phyloP scores from a whole-genome alignment of 2,888 invertebrate genomes.

The Gryllus longicercus region DNA sequence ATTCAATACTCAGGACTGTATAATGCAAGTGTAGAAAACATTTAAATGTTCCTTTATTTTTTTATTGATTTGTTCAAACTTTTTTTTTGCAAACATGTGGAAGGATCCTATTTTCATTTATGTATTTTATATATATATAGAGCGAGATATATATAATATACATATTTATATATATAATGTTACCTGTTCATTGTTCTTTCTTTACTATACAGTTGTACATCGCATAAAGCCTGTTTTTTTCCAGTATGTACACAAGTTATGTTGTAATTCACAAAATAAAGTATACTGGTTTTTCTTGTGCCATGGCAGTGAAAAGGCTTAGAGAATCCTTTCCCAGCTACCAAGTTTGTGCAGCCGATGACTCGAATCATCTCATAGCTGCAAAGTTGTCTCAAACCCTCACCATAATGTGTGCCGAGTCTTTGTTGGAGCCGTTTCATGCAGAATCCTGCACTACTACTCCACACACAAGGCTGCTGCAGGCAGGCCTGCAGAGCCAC shows the following conservation, averaged over 20 bases:
- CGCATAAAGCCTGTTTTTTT: slow-evolving; percentile 24
- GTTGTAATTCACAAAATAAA: slow-evolving; percentile 35
- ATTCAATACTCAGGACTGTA: slow-evolving; percentile 31
- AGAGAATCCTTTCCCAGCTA: slow-evolving; percentile 36
- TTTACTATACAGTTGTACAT: slow-evolving; percentile 26
- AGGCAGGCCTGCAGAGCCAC: background rate
- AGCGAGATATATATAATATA: too few relatives aligned
- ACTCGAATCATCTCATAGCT: background rate
- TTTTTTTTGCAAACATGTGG: slow-evolving; percentile 34
- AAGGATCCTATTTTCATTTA: slow-evolving; percentile 30
- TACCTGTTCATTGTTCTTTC: slow-evolving; percentile 21
- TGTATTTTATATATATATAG: too few relatives aligned
- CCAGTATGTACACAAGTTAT: slow-evolving; percentile 26
- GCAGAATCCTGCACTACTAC: too few relatives aligned
- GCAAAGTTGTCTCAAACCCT: too few relatives aligned
- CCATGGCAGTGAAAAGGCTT: slow-evolving; percentile 43
- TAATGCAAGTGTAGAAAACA: slow-evolving; percentile 37
- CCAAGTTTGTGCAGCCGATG: background rate
- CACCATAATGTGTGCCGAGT: too few relatives aligned
- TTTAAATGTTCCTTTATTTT: slow-evolving; percentile 32
- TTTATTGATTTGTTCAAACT: slow-evolving; percentile 24
- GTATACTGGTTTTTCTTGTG: slow-evolving; percentile 38
- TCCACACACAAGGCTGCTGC: too few relatives aligned
- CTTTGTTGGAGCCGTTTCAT: too few relatives aligned
- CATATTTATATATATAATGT: slow-evolving; percentile 20